Conservation (phyloP, 2,888 invertebrate species). For the Epinotia brunnichana region DNA sequence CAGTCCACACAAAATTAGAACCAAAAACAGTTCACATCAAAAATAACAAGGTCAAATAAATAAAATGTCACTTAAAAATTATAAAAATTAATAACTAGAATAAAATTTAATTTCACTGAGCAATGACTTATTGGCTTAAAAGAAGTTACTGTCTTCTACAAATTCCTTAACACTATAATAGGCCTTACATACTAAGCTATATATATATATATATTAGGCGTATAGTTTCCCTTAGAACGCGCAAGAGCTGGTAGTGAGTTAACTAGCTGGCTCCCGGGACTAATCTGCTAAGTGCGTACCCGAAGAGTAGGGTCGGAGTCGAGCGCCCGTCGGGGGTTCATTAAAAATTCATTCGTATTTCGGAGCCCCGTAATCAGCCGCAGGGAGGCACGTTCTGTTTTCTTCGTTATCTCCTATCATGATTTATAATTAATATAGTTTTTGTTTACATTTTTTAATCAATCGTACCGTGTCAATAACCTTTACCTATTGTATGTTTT, state of each 20-base stretch:
- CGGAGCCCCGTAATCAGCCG: slow-evolving; percentile 78
- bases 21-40: too few species aligned
- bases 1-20: too few species aligned
- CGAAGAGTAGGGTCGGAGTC: slow-evolving; percentile 52
- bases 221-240: slow-evolving; percentile 15
- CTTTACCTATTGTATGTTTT: slow-evolving; percentile 51
- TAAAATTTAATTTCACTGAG: too few species aligned
- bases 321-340: slow-evolving; percentile 64
- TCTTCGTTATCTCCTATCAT: slow-evolving; percentile 65
- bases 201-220: too few species aligned
- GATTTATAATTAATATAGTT: slow-evolving; percentile 62
- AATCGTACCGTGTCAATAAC: slow-evolving; percentile 33
- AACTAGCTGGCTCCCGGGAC: slow-evolving; percentile 74
- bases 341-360: slow-evolving; percentile 84
- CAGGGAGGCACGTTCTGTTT: slow-evolving; percentile 62
- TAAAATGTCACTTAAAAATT: too few species aligned
- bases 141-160: too few species aligned
- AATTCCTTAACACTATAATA: too few species aligned
- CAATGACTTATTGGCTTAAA: too few species aligned
- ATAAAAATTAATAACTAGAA: too few species aligned
- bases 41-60: too few species aligned
- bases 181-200: too few species aligned
- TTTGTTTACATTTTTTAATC: slow-evolving; percentile 44
- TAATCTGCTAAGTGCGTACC: slow-evolving; percentile 82
- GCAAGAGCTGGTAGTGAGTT: slow-evolving; percentile 62